Evolutionary conservation across 92 coral and sea anemone species (phyloP).

Genomic region (Porites divaricata): DNA sequence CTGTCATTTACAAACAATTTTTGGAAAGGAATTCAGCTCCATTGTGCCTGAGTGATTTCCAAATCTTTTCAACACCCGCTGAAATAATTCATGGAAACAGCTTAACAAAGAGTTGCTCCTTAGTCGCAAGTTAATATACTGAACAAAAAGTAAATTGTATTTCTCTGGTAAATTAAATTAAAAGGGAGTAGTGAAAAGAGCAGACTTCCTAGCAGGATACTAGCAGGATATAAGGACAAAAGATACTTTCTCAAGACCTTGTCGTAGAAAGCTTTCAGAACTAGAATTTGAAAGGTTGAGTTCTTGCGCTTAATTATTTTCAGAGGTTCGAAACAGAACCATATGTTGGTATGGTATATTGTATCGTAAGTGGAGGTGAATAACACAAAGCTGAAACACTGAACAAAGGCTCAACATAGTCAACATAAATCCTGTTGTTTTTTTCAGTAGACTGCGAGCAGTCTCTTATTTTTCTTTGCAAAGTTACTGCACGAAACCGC

Average conservation of each 20-base stretch:
- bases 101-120: not conserved
- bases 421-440: not conserved
- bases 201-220: not conserved
- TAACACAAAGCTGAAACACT: not conserved
- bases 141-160: not conserved
- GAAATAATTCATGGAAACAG: not conserved
- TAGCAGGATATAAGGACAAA: not conserved
- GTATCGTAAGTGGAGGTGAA: not conserved
- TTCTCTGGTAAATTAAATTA: conserved; percentile 3
- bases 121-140: not conserved
- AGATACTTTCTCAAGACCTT: not conserved
- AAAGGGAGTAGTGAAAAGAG: not conserved
- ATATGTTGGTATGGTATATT: conserved; percentile 1
- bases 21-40: not conserved
- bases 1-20: not conserved
- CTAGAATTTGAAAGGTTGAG: conserved; percentile 1
- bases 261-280: not conserved
- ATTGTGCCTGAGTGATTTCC: conserved; percentile 1
- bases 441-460: no score
- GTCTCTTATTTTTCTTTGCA: no score
- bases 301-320: conserved; percentile 1
- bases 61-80: not conserved
- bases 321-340: conserved; percentile 1
- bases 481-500: no score
- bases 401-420: not conserved